Base-by-base conservation (phyloP, 2,797 vertebrate species). In the Scolopax rusticola region DNA sequence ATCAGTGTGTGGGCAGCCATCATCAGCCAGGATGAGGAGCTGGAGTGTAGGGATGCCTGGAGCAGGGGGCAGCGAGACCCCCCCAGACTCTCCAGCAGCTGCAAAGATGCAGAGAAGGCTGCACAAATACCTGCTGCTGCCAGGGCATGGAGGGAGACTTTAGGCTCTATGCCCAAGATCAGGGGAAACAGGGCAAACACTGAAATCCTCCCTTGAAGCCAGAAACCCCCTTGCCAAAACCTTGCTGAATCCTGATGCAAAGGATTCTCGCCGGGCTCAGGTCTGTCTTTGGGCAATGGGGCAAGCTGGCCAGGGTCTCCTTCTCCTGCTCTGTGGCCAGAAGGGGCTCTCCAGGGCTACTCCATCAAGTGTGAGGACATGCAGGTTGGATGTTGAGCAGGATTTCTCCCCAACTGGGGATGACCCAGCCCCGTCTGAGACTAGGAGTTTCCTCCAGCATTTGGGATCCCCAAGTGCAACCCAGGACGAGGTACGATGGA, bases 401-500 rank as follows among this genome's bases (percentile, higher is more conserved):
- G 24, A 30, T 59, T 70, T 33, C 15, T 70, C 17, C 30, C 57
- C 53, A 19, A 17, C 13, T 0, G 2, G 45, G 15, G n/a, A 45
- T 32, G 43, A 23, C 23, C 16, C 47, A 71, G 18, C 13, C 16
- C 61, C 12, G 69, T 13, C 43, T 64, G 41, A 51, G 50, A 2
- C 18, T 8, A 43, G 71, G 43, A 38, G 5, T 33, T 20, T 30
- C 5, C 25, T 51, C 23, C 19, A 43, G 43, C 12, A 5, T 23
- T 17, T 53, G 30, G 60, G 36, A 61, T 9, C n/a, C 41, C 54
- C 14, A 38, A 2, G 23, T 16, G 51, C 63, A 19, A 27, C 59
- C 32, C 36, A 5, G 64, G 40, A 12, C 9, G 8, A 17, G 47
- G 57, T 15, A 15, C 0, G 2, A 12, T 0, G 3, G 36, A 50